Conservation (phyloP, 2,797 vertebrate genomes). For the Sciaenops ocellatus region DNA sequence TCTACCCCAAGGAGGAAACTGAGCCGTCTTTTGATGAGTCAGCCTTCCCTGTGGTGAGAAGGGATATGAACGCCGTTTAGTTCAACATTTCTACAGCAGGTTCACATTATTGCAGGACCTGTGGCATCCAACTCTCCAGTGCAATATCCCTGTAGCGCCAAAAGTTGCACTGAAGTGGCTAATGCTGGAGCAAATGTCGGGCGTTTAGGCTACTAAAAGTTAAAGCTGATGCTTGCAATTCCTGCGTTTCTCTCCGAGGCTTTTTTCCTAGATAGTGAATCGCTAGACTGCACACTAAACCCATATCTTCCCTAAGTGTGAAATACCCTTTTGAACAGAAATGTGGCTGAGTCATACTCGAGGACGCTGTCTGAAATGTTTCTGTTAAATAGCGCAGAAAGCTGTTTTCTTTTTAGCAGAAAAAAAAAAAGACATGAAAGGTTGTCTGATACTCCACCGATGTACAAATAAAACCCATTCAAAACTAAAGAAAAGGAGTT, state of each 20-base stretch:
- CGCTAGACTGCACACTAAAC: slow-evolving; percentile 41
- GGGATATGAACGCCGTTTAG: slow-evolving; percentile 45
- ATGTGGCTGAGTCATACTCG: slow-evolving; percentile 26
- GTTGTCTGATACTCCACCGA: slow-evolving; percentile 24
- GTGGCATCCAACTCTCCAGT: slow-evolving; percentile 8
- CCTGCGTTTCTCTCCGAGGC: slow-evolving; percentile 23
- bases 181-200: slow-evolving; percentile 51
- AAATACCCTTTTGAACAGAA: slow-evolving; percentile 53
- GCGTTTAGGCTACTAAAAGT: slow-evolving; percentile 32
- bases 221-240: slow-evolving; percentile 49
- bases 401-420: slow-evolving; percentile 4
- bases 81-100: slow-evolving; percentile 30
- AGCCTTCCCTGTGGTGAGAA: slow-evolving; percentile 39
- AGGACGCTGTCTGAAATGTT: slow-evolving; percentile 38
- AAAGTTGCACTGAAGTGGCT: slow-evolving; percentile 40
- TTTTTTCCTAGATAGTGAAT: slow-evolving; percentile 21
- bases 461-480: slow-evolving; percentile 14
- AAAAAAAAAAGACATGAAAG: slow-evolving; percentile 14
- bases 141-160: slow-evolving; percentile 29
- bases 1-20: slow-evolving; percentile 55
- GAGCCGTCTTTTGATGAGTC: slow-evolving; percentile 60
- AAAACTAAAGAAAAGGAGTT: slow-evolving; percentile 27
- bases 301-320: slow-evolving; percentile 48
- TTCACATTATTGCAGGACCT: slow-evolving; percentile 30
- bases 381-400: slow-evolving; percentile 25